phyloP scores from a whole-genome alignment of 2,113 vertebrate genomes.

The Lophura nycthemera region DNA sequence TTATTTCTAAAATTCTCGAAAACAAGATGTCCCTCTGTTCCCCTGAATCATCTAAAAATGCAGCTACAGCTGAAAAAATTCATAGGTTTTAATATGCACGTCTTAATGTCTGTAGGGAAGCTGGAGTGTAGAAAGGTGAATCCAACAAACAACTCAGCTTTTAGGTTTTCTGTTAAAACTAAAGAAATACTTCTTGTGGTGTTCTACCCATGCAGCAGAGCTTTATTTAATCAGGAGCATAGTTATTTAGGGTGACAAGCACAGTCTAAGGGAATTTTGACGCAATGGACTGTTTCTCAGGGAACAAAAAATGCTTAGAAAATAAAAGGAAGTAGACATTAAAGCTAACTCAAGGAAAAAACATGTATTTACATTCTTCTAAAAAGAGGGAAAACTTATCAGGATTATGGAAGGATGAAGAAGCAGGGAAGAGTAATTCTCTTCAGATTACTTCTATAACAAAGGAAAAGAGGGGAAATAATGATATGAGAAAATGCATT shows the following conservation, averaged over 20 bases:
- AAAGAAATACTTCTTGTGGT: neutral
- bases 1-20: neutral
- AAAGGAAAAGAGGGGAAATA: neutral
- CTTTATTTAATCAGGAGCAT: neutral
- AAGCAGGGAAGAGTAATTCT: neutral
- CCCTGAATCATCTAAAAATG: neutral
- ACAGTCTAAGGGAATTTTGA: neutral
- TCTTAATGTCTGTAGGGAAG: neutral
- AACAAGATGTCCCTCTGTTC: neutral
- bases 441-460: neutral
- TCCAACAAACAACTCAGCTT: neutral
- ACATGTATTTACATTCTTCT: neutral
- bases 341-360: constrained; percentile 12
- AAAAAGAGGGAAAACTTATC: neutral
- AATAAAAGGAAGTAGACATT: neutral
- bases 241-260: neutral
- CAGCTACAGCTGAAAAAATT: neutral
- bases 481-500: neutral
- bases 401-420: neutral
- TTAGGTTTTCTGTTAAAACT: neutral
- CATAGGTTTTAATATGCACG: neutral
- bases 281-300: neutral
- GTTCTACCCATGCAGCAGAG: neutral
- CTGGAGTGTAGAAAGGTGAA: neutral
- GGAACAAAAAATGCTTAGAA: neutral